Percentiles rank a stretch among this genome's conserved stretches.
Conservation (phyloP, 1,140 invertebrate genomes). For the Listronotus bonariensis region DNA sequence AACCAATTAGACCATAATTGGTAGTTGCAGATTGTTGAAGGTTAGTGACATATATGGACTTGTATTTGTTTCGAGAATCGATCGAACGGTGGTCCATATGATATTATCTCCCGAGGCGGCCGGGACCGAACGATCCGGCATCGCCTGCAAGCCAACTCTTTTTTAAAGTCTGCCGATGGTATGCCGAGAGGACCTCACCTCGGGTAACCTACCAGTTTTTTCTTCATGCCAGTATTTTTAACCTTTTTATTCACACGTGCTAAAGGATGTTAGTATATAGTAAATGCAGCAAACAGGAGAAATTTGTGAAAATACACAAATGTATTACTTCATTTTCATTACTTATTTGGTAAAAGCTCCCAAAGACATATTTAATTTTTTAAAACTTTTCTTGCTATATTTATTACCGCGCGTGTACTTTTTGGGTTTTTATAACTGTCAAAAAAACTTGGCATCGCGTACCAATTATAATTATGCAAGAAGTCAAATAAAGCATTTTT, state of each 20-base stretch:
- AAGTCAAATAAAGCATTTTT: too few relatives aligned
- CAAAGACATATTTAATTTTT: too few relatives aligned
- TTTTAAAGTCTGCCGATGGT: conserved; percentile 27
- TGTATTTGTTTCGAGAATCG: conserved; percentile 56
- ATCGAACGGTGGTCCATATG: conserved; percentile 52
- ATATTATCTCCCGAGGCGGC: conserved; percentile 47
- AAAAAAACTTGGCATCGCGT: too few relatives aligned
- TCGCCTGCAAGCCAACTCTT: conserved; percentile 26
- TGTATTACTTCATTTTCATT: too few relatives aligned
- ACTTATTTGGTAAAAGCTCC: too few relatives aligned
- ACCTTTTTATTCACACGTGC: conserved; percentile 15
- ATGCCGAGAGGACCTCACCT: conserved; percentile 31
- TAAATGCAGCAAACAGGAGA: too few relatives aligned
- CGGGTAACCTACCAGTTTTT: conserved; percentile 14
- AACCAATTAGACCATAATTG: conserved; percentile 57
- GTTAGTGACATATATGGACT: conserved; percentile 53
- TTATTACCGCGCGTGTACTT: too few relatives aligned
- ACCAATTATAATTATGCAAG: too few relatives aligned
- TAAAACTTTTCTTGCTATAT: too few relatives aligned
- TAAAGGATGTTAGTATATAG: conserved; percentile 13
- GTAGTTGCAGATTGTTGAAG: conserved; percentile 54
- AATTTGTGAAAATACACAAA: too few relatives aligned
- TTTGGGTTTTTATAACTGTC: too few relatives aligned
- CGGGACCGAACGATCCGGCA: conserved; percentile 29
- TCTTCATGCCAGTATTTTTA: conserved; percentile 3